A percentile compares a stretch with the other conserved stretches of the same genome.
These are phyloP conservation scores for Nematostella vectensis DNA, from an alignment of 92 coral and sea anemone genomes.

Conservation along the genomic window DNA sequence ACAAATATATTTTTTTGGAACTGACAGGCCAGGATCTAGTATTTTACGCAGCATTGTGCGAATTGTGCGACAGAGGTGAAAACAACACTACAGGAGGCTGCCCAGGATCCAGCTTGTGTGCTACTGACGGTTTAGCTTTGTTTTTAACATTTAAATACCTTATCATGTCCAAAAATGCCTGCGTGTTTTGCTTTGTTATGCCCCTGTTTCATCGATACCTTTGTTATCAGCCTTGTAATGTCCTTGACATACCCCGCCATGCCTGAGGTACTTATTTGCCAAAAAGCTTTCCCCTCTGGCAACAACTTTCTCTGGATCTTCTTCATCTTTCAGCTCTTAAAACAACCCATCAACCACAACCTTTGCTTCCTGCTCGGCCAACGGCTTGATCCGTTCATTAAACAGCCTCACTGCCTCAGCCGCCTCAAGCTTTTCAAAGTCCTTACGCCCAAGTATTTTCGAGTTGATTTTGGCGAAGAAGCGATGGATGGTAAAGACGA, in stretches of 20 bases:
- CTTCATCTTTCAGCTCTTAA: slow-evolving; percentile 23
- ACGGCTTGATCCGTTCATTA: slow-evolving; percentile 34
- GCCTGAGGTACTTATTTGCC: slow-evolving; percentile 27
- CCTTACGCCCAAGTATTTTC: slow-evolving; percentile 21
- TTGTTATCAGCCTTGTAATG: not conserved
- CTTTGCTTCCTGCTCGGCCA: slow-evolving; percentile 33
- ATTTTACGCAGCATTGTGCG: too few relatives aligned
- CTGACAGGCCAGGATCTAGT: too few relatives aligned
- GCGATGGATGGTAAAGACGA: slow-evolving; percentile 37
- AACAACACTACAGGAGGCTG: too few relatives aligned
- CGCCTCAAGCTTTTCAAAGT: slow-evolving; percentile 30
- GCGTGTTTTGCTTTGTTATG: too few relatives aligned
- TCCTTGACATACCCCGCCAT: slow-evolving; percentile 11
- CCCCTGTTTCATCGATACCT: not conserved
- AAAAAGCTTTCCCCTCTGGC: slow-evolving; percentile 18
- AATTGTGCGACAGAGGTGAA: too few relatives aligned
- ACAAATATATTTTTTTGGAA: too few relatives aligned
- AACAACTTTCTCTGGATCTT: slow-evolving; percentile 5
- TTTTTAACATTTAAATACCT: too few relatives aligned
- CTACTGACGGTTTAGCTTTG: too few relatives aligned
- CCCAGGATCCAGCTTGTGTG: too few relatives aligned
- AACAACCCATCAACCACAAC: slow-evolving; percentile 20
- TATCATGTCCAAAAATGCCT: too few relatives aligned
- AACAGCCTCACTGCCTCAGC: slow-evolving; percentile 45
- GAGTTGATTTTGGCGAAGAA: slow-evolving; percentile 15